Base-by-base conservation (phyloP, 2,888 invertebrate genomes). In the Athetis lepigone region DNA sequence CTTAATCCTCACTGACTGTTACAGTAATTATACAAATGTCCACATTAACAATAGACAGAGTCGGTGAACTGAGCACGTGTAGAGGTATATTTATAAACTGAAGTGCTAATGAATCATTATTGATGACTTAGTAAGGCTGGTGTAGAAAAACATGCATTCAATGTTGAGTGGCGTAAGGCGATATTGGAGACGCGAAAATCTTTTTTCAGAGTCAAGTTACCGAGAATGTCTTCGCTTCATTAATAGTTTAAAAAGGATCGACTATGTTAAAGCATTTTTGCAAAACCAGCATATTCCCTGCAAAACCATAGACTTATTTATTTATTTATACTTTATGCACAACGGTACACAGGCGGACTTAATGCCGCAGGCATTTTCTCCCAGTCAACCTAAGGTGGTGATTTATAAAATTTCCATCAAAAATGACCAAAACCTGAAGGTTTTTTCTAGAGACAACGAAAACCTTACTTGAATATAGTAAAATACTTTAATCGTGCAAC, bases 71-170 rank as follows among this genome's bases (percentile, higher is more conserved):
- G 51, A 55, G 18, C 62, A 75, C 71, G 75, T 64, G 71, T 69
- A 52, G 51, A 50, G 49, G 36, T 42, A 65, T 79, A 79, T 83
- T 83, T 83, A 79, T 80, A 80, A 82, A 68, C 70, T 72, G 25
- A 59, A 67, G 75, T 66, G 50, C 36, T 70, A 74, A 83, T 82
- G 81, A 83, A 77, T 82, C 81, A 78, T 67, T 65, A 56, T 61
- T 70, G 68, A 79, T 79, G 78, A 81, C 71, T 70, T 57, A 67
- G 36, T 52, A 21, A 47, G 36, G 49, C 37, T 64, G 23, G 43
- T 29, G 36, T 45, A 27, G 21, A 57, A 43, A 76, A 68, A 52
- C 13, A 43, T 55, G 4, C 21, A 29, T 46, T 51, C 13, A 37
- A 23, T 27, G 25, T 47, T 52, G 19, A 45, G 1, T 25, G 40